A percentile compares a stretch with the other conserved stretches of the same genome.
Conservation (phyloP, 1,140 invertebrate genomes). For the Bombyx mandarina region DNA sequence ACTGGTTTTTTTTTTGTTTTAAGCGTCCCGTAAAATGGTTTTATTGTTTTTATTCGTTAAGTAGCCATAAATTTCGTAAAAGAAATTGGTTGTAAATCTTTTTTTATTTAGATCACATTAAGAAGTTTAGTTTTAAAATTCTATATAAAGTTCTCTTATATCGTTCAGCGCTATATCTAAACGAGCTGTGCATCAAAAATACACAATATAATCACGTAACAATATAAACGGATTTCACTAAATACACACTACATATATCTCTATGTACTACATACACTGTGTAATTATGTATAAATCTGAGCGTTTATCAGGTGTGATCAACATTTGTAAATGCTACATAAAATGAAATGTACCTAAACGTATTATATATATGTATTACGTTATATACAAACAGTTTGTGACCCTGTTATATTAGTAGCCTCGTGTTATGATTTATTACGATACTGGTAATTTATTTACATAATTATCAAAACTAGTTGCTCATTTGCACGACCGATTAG, state of each 20-base stretch:
- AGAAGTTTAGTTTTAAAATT: too few relatives aligned
- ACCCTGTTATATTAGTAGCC: conserved; percentile 54
- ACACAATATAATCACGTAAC: neutral
- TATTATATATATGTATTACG: conserved; percentile 24
- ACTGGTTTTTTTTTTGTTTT: too few relatives aligned
- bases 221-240: neutral
- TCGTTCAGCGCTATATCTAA: too few relatives aligned
- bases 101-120: too few relatives aligned
- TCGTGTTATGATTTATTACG: conserved; percentile 27
- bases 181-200: neutral
- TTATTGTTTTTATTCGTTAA: too few relatives aligned
- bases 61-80: too few relatives aligned
- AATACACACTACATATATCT: neutral
- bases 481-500: conserved; percentile 36
- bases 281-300: conserved; percentile 31
- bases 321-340: conserved; percentile 54
- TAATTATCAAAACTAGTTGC: neutral
- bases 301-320: conserved; percentile 67
- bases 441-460: neutral
- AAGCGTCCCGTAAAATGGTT: too few relatives aligned
- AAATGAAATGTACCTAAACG: conserved; percentile 27
- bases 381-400: conserved; percentile 44
- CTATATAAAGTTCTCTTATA: too few relatives aligned
- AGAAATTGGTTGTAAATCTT: too few relatives aligned
- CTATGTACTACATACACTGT: neutral